phyloP scores from a whole-genome alignment of 2,888 invertebrate genomes.

The Ypsolopha sequella region DNA sequence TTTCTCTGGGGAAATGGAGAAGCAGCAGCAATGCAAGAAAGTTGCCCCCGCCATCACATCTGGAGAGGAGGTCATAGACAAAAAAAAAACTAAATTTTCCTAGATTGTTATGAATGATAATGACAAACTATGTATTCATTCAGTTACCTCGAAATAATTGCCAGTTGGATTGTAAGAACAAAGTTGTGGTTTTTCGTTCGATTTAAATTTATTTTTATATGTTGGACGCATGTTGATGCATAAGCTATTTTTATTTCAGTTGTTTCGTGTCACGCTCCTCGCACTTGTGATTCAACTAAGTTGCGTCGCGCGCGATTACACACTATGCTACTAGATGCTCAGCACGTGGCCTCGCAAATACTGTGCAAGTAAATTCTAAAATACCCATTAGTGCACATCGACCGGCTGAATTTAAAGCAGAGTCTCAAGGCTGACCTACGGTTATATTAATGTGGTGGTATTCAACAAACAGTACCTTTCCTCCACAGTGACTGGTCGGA shows the following conservation, averaged over 20 bases:
- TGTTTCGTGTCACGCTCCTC: no score
- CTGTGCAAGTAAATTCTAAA: no score
- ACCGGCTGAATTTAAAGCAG: no score
- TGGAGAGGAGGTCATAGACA: slow-evolving; percentile 35
- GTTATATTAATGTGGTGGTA: no score
- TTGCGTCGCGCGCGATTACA: no score
- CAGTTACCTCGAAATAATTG: not conserved
- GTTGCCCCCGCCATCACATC: slow-evolving; percentile 44
- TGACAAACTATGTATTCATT: not conserved
- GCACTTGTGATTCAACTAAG: no score
- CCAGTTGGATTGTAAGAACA: not conserved
- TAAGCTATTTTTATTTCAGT: not conserved
- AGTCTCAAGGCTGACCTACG: no score
- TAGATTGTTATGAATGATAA: not conserved
- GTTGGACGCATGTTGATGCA: not conserved
- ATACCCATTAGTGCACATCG: no score
- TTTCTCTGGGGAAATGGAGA: slow-evolving; percentile 93
- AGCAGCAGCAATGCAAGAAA: slow-evolving; percentile 52
- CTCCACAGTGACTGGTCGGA: not conserved
- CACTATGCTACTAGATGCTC: no score
- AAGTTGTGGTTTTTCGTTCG: not conserved
- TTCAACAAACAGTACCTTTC: not conserved
- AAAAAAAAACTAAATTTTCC: slow-evolving; percentile 53
- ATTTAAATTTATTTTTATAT: not conserved
- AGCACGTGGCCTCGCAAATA: no score